Evolutionary conservation across 1,140 invertebrate species (phyloP), one percentile per base, ranked within the genome.

Genomic region (Cydia pomonella): DNA sequence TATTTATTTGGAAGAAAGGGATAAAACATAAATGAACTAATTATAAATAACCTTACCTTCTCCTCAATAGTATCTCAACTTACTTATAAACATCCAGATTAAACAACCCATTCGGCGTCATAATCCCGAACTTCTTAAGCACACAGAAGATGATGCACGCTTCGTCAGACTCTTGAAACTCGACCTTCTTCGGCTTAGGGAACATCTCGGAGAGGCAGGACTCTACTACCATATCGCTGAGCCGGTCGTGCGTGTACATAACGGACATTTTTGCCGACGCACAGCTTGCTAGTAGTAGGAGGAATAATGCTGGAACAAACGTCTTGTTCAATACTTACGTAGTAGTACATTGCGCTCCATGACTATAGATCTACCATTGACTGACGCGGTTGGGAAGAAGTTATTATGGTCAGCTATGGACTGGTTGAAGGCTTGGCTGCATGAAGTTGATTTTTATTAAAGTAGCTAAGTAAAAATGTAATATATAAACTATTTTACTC

Each of bases 111-210:
- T 69, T 86, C 3, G 76, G 23, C 9, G 77, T 88, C 80, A 92
- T 92, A 12, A 92, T 91, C 7, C 88, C 89, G 21, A 92, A 82
- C 73, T 91, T 90, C 77, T 83, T 90, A 10, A 91, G 75, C 0
- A 92, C 89, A 73, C 91, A 92, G 72, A 84, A 91, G 63, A 92
- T 90, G 33, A 92, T 87, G 75, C 90, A 92, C 1, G 87, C 77
- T 63, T 91, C 90, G 29, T 92, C 90, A 3, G 89, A 89, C 23
- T 90, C 89, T 44, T 91, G 84, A 16, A 91, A 78, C 1, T 89
- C 85, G 0, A 89, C 73, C 10, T 78, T 76, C 66, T 79, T 87
- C 3, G 77, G 73, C 41, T 84, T 89, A 0, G 90, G 85, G 64
- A 79, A 92, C 90, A 92, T 92, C 73, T 91, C 89, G 38, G 62